phyloP scores from a whole-genome alignment of 2,113 vertebrate genomes.

The Camelus dromedarius region DNA sequence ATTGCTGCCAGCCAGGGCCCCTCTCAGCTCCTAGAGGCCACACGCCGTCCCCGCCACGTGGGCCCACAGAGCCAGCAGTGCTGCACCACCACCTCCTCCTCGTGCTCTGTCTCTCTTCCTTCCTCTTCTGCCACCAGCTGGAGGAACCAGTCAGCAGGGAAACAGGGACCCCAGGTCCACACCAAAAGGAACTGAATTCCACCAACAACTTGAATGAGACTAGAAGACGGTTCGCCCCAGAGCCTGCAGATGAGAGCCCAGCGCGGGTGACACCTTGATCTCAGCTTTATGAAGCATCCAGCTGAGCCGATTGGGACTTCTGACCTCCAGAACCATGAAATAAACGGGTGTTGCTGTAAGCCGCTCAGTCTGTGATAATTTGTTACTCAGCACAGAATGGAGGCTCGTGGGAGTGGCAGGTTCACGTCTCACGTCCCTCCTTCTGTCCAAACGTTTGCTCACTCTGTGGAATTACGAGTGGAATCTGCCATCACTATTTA shows the following conservation, averaged over 20 bases:
- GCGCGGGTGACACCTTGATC: background rate
- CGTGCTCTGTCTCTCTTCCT: background rate
- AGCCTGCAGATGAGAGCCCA: background rate
- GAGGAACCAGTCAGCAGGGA: background rate
- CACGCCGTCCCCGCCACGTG: rapidly evolving
- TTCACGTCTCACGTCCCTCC: background rate
- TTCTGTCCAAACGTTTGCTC: background rate
- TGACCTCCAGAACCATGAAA: background rate
- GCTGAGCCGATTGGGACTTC: background rate
- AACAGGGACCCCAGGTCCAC: background rate
- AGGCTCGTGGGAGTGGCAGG: background rate
- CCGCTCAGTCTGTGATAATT: background rate
- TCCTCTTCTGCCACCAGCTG: background rate
- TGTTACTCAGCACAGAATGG: background rate
- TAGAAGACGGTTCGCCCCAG: background rate
- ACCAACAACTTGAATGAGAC: background rate
- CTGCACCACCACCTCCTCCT: rapidly evolving
- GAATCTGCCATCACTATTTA: background rate
- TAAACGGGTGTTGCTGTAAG: background rate
- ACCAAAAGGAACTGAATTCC: background rate
- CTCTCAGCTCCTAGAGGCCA: background rate
- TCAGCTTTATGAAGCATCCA: background rate
- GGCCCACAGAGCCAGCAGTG: background rate
- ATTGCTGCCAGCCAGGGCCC: background rate
- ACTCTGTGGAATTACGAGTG: background rate